These are phyloP conservation scores for Prietella phreatophila DNA, from an alignment of 2,113 vertebrate genomes.

Conservation along the genomic window DNA sequence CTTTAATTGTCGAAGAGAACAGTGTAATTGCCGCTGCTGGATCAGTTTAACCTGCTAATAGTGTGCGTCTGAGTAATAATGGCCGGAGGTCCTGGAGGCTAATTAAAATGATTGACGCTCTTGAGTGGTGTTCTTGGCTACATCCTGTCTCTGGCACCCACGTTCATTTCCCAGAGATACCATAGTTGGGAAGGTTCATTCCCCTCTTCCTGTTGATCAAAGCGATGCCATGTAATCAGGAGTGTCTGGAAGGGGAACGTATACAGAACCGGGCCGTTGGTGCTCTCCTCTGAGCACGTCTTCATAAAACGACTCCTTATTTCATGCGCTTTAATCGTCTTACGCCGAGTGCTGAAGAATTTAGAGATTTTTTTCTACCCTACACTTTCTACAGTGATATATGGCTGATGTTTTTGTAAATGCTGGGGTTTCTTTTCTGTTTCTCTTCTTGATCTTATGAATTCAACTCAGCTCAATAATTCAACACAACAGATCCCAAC, in stretches of 20 bases:
- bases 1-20: constrained; percentile 47
- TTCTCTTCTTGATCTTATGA: neutral
- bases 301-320: neutral
- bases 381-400: neutral
- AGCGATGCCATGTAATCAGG: constrained; percentile 14
- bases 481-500: neutral
- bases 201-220: constrained; percentile 2
- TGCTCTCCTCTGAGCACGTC: neutral
- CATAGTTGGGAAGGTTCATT: constrained; percentile 15
- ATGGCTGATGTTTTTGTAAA: neutral
- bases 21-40: constrained; percentile 41
- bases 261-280: neutral
- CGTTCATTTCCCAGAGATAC: constrained; percentile 5
- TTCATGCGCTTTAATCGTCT: neutral
- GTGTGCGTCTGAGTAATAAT: constrained; percentile 44
- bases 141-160: constrained; percentile 20
- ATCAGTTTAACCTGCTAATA: constrained; percentile 56
- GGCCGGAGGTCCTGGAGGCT: constrained; percentile 38
- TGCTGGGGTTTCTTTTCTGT: no score
- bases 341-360: neutral
- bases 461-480: neutral
- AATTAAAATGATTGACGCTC: constrained; percentile 42
- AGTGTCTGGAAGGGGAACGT: neutral
- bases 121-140: constrained; percentile 13
- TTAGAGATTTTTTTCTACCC: neutral